A percentile compares a stretch with the other conserved stretches of the same genome.
phyloP scores from a whole-genome alignment of 2,797 vertebrate species.

The Euthynnus affinis region DNA sequence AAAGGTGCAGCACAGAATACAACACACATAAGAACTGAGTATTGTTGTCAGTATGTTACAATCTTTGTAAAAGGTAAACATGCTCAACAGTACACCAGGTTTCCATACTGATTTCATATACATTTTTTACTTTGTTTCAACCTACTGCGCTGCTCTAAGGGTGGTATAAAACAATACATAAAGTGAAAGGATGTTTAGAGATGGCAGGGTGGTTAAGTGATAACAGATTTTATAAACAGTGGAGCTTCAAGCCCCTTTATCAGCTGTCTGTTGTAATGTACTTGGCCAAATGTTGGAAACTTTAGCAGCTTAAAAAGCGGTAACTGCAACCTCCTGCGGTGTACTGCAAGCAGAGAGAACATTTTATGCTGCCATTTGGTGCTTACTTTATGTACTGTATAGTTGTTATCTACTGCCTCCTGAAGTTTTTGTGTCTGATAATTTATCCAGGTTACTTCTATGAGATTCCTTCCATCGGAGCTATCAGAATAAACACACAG shows the following conservation, averaged over 20 bases:
- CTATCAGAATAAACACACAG: constrained; percentile 99
- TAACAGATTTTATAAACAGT: not conserved
- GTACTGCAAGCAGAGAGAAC: not conserved
- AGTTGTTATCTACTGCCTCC: not conserved
- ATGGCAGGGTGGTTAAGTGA: not conserved
- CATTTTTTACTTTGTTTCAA: not conserved
- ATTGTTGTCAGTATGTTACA: not conserved
- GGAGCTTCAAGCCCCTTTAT: not conserved
- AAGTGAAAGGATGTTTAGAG: not conserved
- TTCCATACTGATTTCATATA: not conserved
- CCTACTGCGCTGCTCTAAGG: not conserved
- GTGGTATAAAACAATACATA: not conserved
- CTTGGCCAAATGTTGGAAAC: constrained; percentile 15
- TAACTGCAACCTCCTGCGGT: not conserved
- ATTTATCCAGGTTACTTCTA: constrained; percentile 94
- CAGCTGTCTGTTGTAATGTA: not conserved
- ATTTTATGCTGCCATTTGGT: not conserved
- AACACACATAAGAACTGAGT: not conserved
- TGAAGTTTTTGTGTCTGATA: constrained; percentile 17
- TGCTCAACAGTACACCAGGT: not conserved
- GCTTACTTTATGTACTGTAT: not conserved
- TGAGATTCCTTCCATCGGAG: constrained; percentile 98
- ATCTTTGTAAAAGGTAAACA: not conserved
- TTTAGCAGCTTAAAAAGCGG: not conserved
- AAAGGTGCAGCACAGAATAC: constrained; percentile 88